Evolutionary conservation across 2,888 invertebrate genomes (phyloP).

Genomic region (Polymixis lichenea): DNA sequence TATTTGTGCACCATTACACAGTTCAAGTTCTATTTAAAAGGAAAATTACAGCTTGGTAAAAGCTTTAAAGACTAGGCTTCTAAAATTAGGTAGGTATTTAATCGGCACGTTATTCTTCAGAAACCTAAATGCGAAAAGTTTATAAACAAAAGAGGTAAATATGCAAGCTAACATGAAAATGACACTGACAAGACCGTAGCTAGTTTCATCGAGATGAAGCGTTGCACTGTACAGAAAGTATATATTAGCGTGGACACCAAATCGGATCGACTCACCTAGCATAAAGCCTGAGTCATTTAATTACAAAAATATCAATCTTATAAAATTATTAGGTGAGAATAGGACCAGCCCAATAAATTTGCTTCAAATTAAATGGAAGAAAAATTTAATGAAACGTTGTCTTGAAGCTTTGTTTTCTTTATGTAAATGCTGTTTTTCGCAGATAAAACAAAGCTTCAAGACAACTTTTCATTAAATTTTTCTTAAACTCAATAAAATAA

Average conservation of each 20-base stretch:
- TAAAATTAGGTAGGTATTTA: background rate
- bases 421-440: background rate
- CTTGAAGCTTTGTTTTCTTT: too few relatives aligned
- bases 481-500: background rate
- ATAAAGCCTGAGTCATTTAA: conserved; percentile 9
- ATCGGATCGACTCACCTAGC: background rate
- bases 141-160: background rate
- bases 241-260: background rate
- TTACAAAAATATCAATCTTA: background rate
- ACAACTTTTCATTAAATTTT: conserved; percentile 1
- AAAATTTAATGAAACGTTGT: too few relatives aligned
- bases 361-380: background rate
- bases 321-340: conserved; percentile 33
- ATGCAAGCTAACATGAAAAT: background rate
- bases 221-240: background rate
- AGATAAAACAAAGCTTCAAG: background rate
- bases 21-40: background rate
- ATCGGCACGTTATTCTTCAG: too few relatives aligned
- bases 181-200: conserved; percentile 2
- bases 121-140: background rate
- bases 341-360: conserved; percentile 2
- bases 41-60: conserved; percentile 1
- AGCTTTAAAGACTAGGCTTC: background rate
- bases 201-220: conserved; percentile 6
- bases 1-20: background rate